These are phyloP conservation scores for Chouioia cunea DNA, from an alignment of 2,888 invertebrate genomes.

Conservation along the genomic window DNA sequence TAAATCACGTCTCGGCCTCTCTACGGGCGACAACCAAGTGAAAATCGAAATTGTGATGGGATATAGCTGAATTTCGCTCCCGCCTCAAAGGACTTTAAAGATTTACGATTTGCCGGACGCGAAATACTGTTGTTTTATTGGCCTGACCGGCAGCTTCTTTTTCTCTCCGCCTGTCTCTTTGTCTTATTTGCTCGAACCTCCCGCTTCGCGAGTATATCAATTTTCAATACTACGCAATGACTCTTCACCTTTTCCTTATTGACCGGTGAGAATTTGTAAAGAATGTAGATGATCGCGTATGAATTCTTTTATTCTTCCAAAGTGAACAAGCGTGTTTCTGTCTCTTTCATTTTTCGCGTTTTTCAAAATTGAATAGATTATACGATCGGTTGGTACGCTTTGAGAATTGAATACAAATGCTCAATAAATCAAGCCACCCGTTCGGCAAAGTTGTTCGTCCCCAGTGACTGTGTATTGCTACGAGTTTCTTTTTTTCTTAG, in stretches of 20 bases:
- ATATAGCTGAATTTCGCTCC: conserved; percentile 34
- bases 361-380: no score
- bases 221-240: conserved; percentile 23
- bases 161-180: background rate
- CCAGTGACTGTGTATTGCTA: conserved; percentile 3
- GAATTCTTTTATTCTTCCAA: background rate
- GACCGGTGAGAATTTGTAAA: conserved; percentile 13
- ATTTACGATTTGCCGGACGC: conserved; percentile 41
- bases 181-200: background rate
- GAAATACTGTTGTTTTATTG: conserved; percentile 40
- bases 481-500: conserved; percentile 26
- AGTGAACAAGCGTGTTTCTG: background rate
- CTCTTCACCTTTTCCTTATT: background rate
- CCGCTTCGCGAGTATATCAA: conserved; percentile 29
- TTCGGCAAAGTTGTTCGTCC: background rate
- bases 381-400: no score
- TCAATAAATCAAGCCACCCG: conserved; percentile 25
- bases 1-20: conserved; percentile 29
- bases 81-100: conserved; percentile 36
- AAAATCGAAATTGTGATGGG: conserved; percentile 42
- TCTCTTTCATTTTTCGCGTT: no score
- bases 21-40: conserved; percentile 24
- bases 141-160: conserved; percentile 5
- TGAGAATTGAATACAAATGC: conserved; percentile 18
- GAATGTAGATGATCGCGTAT: conserved; percentile 19